A percentile compares a stretch with the other conserved stretches of the same genome.
These are phyloP conservation scores for Astreopora myriophthalma DNA, from an alignment of 64 coral and sea anemone genomes.

Conservation along the genomic window DNA sequence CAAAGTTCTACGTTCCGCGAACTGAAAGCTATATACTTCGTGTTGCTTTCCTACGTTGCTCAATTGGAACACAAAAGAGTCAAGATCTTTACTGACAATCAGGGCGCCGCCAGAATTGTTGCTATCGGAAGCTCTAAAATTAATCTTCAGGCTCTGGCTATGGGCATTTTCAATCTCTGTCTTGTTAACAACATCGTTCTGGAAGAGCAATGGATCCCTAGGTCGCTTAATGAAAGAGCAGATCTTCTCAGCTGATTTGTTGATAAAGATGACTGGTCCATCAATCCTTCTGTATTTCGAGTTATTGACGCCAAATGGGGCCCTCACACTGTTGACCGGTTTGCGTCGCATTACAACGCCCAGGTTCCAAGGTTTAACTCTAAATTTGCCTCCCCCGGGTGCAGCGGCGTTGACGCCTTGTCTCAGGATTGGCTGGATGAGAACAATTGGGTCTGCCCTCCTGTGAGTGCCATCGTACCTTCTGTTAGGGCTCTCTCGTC, in stretches of 20 bases:
- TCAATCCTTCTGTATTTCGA: neutral
- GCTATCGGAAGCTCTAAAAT: neutral
- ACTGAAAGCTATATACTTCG: neutral
- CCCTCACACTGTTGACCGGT: conserved; percentile 52
- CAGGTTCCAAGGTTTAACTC: conserved; percentile 55
- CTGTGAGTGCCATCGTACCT: conserved; percentile 27
- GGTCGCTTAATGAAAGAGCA: neutral
- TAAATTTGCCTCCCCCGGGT: conserved; percentile 2
- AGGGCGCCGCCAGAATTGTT: conserved; percentile 2
- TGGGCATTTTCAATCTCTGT: conserved; percentile 17
- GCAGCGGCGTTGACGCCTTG: conserved; percentile 50
- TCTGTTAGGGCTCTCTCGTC: neutral
- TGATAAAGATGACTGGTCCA: conserved; percentile 32
- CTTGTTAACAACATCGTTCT: neutral
- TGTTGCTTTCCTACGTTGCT: neutral
- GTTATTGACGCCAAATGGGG: conserved; percentile 16
- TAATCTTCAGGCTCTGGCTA: conserved; percentile 26
- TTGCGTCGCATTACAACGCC: conserved; percentile 55
- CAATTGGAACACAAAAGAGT: neutral
- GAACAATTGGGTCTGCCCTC: conserved; percentile 64
- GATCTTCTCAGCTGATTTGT: conserved; percentile 33
- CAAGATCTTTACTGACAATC: conserved; percentile 16
- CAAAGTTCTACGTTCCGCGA: neutral
- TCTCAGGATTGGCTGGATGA: conserved; percentile 23
- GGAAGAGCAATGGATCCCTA: conserved; percentile 27